A percentile compares a stretch with the other conserved stretches of the same genome.
Conservation (phyloP, 2,888 invertebrate genomes). For the Rapana venosa region DNA sequence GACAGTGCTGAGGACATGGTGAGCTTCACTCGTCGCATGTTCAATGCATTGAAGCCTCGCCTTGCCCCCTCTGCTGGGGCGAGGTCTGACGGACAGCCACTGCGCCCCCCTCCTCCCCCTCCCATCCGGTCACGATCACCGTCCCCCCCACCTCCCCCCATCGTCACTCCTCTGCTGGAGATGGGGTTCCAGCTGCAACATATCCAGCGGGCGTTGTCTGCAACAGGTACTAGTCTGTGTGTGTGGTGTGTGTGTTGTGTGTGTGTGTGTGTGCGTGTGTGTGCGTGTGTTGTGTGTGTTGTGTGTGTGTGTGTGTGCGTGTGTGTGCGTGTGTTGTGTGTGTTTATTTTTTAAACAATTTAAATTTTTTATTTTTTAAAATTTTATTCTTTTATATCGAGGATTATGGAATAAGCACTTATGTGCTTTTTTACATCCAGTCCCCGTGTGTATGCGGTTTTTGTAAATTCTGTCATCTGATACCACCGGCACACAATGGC, state of each 20-base stretch:
- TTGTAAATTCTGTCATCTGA: no score
- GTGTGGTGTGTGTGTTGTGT: neutral
- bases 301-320: conserved; percentile 19
- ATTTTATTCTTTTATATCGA: no score
- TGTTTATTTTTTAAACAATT: neutral
- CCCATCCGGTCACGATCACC: conserved; percentile 63
- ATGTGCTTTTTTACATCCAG: no score
- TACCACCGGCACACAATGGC: no score
- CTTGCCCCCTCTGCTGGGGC: conserved; percentile 48
- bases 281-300: neutral
- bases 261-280: conserved; percentile 2
- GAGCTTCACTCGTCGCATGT: conserved; percentile 55
- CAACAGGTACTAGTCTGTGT: conserved; percentile 78
- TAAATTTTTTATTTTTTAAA: neutral
- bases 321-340: no score
- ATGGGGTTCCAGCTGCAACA: conserved; percentile 83
- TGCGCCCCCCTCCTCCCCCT: conserved; percentile 54
- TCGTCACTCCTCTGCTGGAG: conserved; percentile 82
- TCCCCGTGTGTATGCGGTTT: no score
- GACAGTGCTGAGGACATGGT: conserved; percentile 58
- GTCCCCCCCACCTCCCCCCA: conserved; percentile 79
- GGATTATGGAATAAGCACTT: no score
- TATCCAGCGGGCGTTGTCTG: conserved; percentile 81
- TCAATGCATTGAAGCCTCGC: conserved; percentile 51
- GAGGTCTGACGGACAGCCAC: conserved; percentile 48